Evolutionary conservation across 1,140 invertebrate species (phyloP).

Genomic region (Sitobion miscanthi): DNA sequence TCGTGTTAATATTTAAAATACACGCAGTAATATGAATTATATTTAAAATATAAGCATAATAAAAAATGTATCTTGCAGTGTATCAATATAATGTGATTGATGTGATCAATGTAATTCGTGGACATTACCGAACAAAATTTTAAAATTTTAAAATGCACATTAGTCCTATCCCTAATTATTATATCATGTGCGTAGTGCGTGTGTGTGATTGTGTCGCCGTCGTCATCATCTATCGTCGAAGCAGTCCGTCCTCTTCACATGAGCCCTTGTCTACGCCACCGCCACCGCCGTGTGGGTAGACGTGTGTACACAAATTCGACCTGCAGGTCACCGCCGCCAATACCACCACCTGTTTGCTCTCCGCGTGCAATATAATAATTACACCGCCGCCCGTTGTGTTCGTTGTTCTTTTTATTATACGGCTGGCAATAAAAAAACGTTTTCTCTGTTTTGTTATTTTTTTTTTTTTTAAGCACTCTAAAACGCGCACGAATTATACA

Average conservation of each 20-base stretch:
- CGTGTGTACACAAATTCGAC: background rate
- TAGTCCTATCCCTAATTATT: background rate
- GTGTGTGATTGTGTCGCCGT: background rate
- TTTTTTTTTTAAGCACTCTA: background rate
- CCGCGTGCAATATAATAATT: background rate
- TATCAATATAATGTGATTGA: too few relatives aligned
- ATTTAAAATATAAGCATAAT: too few relatives aligned
- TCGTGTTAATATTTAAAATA: background rate
- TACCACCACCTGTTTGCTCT: background rate
- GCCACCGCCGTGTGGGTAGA: background rate
- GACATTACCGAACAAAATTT: background rate
- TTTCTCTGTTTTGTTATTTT: background rate
- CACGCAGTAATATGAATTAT: background rate
- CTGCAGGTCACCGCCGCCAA: background rate
- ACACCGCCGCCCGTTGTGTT: background rate
- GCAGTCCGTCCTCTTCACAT: background rate
- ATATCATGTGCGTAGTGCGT: background rate
- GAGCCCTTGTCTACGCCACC: background rate
- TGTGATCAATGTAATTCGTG: background rate
- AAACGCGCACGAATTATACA: background rate
- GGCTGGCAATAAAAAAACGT: conserved; percentile 14
- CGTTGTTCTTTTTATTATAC: background rate
- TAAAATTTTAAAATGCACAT: background rate
- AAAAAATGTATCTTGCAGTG: too few relatives aligned
- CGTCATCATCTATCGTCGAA: background rate